Percentiles rank a stretch among this genome's conserved stretches.
These are phyloP conservation scores for Fabriciana adippe DNA, from an alignment of 2,888 invertebrate genomes.

Conservation along the genomic window DNA sequence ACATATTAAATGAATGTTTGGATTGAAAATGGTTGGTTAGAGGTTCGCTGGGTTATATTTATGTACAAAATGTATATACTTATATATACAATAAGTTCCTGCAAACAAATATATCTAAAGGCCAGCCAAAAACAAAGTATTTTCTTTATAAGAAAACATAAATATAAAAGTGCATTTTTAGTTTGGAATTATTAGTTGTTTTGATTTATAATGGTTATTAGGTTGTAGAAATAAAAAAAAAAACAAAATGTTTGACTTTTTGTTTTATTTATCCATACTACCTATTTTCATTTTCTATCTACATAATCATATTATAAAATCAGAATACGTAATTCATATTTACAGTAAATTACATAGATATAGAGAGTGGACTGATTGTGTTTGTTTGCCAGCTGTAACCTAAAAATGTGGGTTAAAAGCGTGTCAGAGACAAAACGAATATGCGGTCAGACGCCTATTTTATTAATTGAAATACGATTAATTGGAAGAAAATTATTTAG, in stretches of 20 bases:
- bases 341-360: neutral
- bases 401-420: too few species aligned
- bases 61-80: slow-evolving; percentile 6
- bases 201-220: slow-evolving; percentile 22
- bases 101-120: neutral
- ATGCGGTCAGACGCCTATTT: too few species aligned
- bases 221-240: slow-evolving; percentile 28
- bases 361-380: too few species aligned
- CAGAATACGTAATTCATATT: neutral
- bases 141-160: slow-evolving; percentile 13
- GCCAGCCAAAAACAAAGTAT: slow-evolving; percentile 20
- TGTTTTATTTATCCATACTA: slow-evolving; percentile 24
- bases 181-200: slow-evolving; percentile 13
- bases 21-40: neutral
- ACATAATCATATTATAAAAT: slow-evolving; percentile 1
- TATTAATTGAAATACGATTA: too few species aligned
- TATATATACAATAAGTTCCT: slow-evolving; percentile 5
- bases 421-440: too few species aligned
- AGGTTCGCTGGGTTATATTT: neutral
- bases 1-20: too few species aligned
- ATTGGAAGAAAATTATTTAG: too few species aligned
- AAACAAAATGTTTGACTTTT: slow-evolving; percentile 40
- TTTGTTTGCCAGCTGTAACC: too few species aligned
- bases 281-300: slow-evolving; percentile 10
- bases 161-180: slow-evolving; percentile 12